These are phyloP conservation scores for Phocoena phocoena DNA, from an alignment of 2,113 vertebrate species.

Conservation along the genomic window DNA sequence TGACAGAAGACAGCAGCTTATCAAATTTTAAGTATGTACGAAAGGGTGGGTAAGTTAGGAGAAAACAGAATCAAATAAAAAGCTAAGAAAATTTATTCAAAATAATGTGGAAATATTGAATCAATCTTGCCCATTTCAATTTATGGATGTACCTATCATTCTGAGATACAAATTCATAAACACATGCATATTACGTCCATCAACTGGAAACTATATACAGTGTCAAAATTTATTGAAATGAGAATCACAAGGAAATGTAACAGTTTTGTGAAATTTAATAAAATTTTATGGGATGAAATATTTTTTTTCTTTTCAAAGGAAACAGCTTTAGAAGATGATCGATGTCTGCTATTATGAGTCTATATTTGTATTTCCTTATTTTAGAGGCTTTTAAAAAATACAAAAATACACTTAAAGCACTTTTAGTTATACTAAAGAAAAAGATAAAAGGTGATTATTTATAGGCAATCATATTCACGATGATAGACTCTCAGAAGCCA, in stretches of 20 bases:
- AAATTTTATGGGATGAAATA: conserved; percentile 2
- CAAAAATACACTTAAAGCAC: conserved; percentile 50
- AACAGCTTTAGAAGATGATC: conserved; percentile 68
- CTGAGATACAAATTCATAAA: not conserved
- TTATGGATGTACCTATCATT: not conserved
- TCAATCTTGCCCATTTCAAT: conserved; percentile 13
- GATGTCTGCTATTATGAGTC: conserved; percentile 53
- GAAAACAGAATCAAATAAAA: conserved; percentile 42
- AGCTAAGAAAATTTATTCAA: conserved; percentile 40
- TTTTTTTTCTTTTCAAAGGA: conserved; percentile 35
- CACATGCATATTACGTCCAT: not conserved
- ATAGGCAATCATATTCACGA: conserved; percentile 55
- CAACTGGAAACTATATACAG: not conserved
- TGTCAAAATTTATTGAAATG: conserved; percentile 29
- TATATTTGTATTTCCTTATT: conserved; percentile 63
- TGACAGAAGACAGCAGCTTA: not conserved
- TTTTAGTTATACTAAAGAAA: conserved; percentile 30
- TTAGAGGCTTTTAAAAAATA: conserved; percentile 63
- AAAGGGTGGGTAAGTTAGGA: not conserved
- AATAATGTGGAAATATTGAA: conserved; percentile 34
- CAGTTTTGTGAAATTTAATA: conserved; percentile 52
- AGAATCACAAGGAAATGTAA: conserved; percentile 39
- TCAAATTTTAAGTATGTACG: conserved; percentile 34
- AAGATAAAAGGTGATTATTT: conserved; percentile 68
- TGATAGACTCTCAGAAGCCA: conserved; percentile 63